Base-by-base conservation (phyloP, 1,140 invertebrate genomes). In the Melipona quadrifasciata region DNA sequence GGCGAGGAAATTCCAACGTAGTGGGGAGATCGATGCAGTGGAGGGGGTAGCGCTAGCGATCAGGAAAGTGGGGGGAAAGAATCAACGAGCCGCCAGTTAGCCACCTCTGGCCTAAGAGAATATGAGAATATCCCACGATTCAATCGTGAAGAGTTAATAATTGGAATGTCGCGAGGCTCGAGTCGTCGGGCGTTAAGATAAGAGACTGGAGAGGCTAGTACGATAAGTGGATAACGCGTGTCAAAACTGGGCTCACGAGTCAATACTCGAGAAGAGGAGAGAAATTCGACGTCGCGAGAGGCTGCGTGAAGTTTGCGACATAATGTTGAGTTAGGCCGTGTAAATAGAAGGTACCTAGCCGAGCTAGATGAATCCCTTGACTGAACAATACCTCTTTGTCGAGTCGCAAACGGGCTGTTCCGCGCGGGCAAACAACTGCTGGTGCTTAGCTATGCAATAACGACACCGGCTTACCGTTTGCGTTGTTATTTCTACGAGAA, bases 361-460 rank as follows among this genome's bases (percentile, higher is more conserved):
- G 61, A 75, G 85, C 84, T 89, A 85, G 87, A 90, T 86, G 87
- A 87, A 91, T 90, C 84, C 87, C 84, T 72, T 64, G 61, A 68
- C 79, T 79, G 90, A 92, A 92, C 91, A 92, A 92, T 91, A 84
- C 88, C 87, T 91, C 90, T 93, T 92, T 90, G 92, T 90, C 82
- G 84, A 86, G 82, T 90, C 87, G 85, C 75, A 90, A 91, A 91
- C 90, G 86, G 39, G 89, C 86, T 92, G 89, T 92, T 91, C 71
- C 86, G 80, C 76, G n/a, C 78, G 34, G 77, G 80, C 83, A 90
- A 92, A 90, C 86, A 92, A 84, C 86, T 88, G 81, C 70, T 86
- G 57, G 74, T 81, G 88, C 85, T 91, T 90, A 90, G 91, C 82
- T 86, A 88, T 86, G 86, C 86, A 89, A 88, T 86, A 91, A 91